Percentiles rank a stretch among this genome's conserved stretches.
Evolutionary conservation across 1,140 invertebrate genomes (phyloP).

Genomic region (Eulimnadia texana): DNA sequence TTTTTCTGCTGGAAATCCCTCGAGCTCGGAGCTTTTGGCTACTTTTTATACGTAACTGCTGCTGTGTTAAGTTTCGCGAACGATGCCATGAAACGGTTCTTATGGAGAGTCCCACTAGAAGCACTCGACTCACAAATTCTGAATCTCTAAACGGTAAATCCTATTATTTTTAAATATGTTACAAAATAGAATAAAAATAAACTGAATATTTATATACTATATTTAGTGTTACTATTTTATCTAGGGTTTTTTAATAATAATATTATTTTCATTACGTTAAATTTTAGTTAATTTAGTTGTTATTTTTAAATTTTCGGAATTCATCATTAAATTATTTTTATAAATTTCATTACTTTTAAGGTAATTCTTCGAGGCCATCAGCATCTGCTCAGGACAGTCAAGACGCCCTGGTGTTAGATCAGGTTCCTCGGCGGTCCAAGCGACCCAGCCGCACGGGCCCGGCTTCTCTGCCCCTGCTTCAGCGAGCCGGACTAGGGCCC

Average conservation of each 20-base stretch:
- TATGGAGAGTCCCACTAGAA: background rate
- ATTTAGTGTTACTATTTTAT: too few species aligned
- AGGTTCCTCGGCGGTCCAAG: background rate
- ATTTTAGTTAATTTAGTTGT: too few species aligned
- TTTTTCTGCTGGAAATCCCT: background rate
- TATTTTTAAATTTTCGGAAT: too few species aligned
- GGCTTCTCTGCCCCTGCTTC: conserved; percentile 13
- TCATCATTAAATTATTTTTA: background rate
- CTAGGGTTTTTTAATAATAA: too few species aligned
- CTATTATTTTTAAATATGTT: background rate
- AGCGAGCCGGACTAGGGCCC: conserved; percentile 16
- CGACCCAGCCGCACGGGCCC: background rate
- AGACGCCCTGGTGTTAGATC: background rate
- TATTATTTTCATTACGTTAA: too few species aligned
- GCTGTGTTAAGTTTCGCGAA: background rate
- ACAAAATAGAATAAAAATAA: too few species aligned
- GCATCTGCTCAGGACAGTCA: background rate
- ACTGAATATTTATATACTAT: too few species aligned
- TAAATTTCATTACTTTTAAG: background rate
- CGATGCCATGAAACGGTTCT: background rate
- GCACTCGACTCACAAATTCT: background rate
- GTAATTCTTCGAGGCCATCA: background rate
- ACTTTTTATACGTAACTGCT: background rate
- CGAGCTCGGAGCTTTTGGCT: background rate
- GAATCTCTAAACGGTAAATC: background rate